Base-by-base conservation (phyloP, 2,113 vertebrate species). In the Balaeniceps rex region DNA sequence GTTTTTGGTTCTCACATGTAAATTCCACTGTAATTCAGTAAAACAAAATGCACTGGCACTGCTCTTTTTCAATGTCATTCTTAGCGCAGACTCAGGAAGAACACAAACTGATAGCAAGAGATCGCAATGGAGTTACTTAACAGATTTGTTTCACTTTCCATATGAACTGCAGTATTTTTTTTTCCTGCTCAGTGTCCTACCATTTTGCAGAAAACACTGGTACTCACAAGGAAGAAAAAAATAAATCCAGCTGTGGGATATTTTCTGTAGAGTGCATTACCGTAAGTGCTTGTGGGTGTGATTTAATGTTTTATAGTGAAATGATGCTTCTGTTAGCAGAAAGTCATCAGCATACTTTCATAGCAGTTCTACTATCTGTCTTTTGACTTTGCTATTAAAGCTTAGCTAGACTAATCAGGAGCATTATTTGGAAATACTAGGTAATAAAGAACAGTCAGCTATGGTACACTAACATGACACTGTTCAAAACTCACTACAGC, bases 191-290 rank as follows among this genome's bases (percentile, higher is more conserved):
- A 65, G 77, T 81, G 81, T 87, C 81, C 38, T 68, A 33, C 12
- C 40, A 33, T 71, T 80, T 89, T 5, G 19, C 60, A 93, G 88
- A 95, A 95, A 95, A 80, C 57, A 71, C 21, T 87, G 85, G 72
- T 69, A 40, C 19, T 91, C 87, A 75, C 33, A 90, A 68, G 86
- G 70, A 89, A 38, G n/a, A 40, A 46, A 81, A 58, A 90, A 79
- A 49, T 33, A 87, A 94, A 91, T 47, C 38, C 47, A 96, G 69
- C 83, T 40, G 16, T 1, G 44, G 81, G 71, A 55, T 71, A 83
- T 93, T 76, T 97, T 86, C 92, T 93, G 85, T 54, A 85, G 34
- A 82, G 75, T 74, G 72, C 89, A 94, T 92, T 96, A 81, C 54
- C 89, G 26, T 83, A 90, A 96, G 61, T 81, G 70, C 54, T 95